Conservation (phyloP, 2,113 vertebrate species). For the Phrynosoma blainvillii region DNA sequence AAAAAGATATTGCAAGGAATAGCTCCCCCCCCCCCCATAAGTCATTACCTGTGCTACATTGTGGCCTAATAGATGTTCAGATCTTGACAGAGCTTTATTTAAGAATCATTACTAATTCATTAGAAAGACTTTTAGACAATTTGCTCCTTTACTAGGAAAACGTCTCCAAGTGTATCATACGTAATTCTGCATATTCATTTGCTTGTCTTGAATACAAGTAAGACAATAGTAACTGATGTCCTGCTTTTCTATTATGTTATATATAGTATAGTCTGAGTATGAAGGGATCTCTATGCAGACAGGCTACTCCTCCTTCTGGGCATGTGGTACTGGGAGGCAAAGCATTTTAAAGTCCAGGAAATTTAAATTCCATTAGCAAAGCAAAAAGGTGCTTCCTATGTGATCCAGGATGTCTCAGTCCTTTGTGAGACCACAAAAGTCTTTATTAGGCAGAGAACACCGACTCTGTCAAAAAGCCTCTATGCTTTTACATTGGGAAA, state of each 20-base stretch:
- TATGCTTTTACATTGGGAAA: no score
- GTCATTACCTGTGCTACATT: not conserved
- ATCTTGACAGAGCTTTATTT: not conserved
- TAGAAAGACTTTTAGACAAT: not conserved
- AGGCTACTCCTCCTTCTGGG: no score
- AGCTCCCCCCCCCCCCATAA: not conserved
- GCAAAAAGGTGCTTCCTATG: no score
- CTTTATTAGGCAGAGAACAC: no score
- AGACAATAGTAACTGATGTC: not conserved
- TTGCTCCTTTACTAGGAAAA: not conserved
- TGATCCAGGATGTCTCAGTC: no score
- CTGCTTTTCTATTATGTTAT: not conserved
- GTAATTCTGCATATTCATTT: not conserved
- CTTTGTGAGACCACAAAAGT: no score
- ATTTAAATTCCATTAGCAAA: no score
- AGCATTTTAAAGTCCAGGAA: no score
- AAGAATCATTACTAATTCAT: not conserved
- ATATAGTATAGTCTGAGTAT: no score
- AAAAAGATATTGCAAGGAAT: not conserved
- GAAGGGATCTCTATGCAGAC: no score
- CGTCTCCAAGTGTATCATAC: not conserved
- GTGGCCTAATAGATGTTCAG: not conserved
- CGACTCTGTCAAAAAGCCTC: no score
- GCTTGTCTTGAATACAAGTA: not conserved
- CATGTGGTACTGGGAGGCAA: no score